phyloP scores from a whole-genome alignment of 2,888 invertebrate species.

The Agrochola macilenta region DNA sequence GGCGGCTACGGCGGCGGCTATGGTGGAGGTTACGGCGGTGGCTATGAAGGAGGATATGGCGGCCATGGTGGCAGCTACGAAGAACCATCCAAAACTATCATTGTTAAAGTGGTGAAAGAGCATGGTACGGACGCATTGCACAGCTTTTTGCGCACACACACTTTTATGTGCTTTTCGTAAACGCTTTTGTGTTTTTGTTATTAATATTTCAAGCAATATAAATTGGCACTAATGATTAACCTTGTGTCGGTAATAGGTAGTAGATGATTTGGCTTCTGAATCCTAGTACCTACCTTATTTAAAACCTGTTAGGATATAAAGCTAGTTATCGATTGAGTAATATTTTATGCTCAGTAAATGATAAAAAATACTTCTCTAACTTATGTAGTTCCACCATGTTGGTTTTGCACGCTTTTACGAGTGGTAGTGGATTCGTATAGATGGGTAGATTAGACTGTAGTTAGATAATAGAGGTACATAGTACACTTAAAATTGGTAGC shows the following conservation, averaged over 20 bases:
- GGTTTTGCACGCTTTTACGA: conserved; percentile 4
- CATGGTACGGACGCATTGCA: conserved; percentile 68
- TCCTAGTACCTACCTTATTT: background rate
- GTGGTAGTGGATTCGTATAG: background rate
- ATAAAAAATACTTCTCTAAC: background rate
- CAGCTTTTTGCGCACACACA: conserved; percentile 58
- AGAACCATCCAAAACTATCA: conserved; percentile 75
- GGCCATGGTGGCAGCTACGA: conserved; percentile 70
- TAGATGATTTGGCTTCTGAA: conserved; percentile 5
- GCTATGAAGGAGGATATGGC: conserved; percentile 55
- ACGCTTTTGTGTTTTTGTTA: conserved; percentile 18
- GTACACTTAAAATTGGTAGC: background rate
- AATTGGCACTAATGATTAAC: conserved; percentile 4
- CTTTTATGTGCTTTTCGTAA: conserved; percentile 33
- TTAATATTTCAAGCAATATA: conserved; percentile 6
- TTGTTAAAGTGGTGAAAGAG: conserved; percentile 78
- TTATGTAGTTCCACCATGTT: background rate
- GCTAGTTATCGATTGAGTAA: background rate
- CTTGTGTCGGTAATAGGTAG: background rate
- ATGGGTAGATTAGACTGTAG: background rate
- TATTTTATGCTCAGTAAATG: background rate
- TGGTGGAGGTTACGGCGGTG: conserved; percentile 68
- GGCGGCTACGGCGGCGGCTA: conserved; percentile 68
- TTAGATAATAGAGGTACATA: background rate
- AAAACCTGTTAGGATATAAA: background rate